A percentile compares a stretch with the other conserved stretches of the same genome.
Conservation (phyloP, 2,113 vertebrate genomes). For the Nestor notabilis region DNA sequence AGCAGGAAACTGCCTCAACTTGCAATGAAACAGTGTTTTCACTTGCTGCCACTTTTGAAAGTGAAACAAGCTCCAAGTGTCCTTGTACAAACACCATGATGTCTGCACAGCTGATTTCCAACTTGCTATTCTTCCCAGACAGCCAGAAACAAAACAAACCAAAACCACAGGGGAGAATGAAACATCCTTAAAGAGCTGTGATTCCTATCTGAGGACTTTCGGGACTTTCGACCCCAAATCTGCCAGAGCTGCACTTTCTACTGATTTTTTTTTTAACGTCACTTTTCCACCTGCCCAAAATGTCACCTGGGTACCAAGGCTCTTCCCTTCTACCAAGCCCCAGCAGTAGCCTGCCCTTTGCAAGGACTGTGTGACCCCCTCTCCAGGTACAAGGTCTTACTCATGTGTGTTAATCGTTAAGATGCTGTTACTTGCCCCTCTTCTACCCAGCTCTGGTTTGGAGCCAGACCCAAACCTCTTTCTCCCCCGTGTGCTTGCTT, state of each 20-base stretch:
- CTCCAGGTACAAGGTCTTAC: not conserved
- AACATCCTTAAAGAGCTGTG: not conserved
- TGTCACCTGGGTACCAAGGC: not conserved
- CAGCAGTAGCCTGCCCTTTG: not conserved
- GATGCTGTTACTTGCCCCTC: not conserved
- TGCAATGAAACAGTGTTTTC: not conserved
- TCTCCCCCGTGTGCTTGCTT: accelerated
- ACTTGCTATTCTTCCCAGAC: not conserved
- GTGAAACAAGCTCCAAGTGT: not conserved
- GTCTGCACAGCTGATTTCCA: not conserved
- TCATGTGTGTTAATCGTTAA: not conserved
- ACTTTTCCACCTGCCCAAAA: not conserved
- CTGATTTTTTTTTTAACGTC: not conserved
- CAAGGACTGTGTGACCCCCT: not conserved
- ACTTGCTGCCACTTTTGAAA: not conserved
- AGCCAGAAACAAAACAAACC: not conserved
- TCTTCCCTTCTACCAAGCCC: not conserved
- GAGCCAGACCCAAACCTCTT: not conserved
- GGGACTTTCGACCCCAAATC: not conserved
- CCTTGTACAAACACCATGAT: not conserved
- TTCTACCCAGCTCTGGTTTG: not conserved
- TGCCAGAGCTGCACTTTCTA: not conserved
- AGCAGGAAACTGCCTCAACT: not conserved
- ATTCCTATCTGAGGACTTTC: not conserved
- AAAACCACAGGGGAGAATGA: not conserved